phyloP scores from a whole-genome alignment of 2,888 invertebrate genomes.

The Exephanes ischioxanthus region DNA sequence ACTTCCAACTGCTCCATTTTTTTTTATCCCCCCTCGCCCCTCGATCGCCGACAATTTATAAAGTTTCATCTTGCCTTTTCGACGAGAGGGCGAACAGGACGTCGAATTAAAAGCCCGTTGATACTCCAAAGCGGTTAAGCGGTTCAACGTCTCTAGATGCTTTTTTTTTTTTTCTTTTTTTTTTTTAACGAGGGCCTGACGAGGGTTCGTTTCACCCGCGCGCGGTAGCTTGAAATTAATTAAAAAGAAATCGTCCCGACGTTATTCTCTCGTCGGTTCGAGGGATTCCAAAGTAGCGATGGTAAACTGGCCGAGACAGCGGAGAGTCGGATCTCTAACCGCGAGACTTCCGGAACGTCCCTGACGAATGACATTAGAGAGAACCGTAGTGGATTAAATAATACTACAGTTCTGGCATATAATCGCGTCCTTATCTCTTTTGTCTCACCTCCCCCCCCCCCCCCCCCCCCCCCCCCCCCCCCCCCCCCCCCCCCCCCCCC shows the following conservation, averaged over 20 bases:
- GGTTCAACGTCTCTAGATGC: not conserved
- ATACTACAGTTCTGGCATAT: constrained; percentile 52
- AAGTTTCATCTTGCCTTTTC: constrained; percentile 38
- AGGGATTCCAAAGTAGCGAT: not conserved
- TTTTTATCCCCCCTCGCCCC: not conserved
- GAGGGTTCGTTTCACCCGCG: constrained; percentile 1
- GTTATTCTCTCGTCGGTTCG: not conserved
- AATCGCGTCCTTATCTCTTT: constrained; percentile 40
- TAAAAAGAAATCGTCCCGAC: constrained; percentile 43
- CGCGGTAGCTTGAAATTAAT: constrained; percentile 56
- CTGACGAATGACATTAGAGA: constrained; percentile 36
- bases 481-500: not conserved
- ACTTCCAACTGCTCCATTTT: constrained; percentile 15
- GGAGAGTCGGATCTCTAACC: not conserved
- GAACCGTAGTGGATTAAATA: constrained; percentile 46
- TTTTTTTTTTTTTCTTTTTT: not conserved
- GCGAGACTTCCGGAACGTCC: not conserved
- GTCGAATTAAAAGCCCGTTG: constrained; percentile 65
- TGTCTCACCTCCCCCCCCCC: too few species aligned
- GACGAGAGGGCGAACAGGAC: constrained; percentile 30
- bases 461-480: not conserved
- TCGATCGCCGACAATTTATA: constrained; percentile 52
- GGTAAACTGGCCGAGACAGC: constrained; percentile 10
- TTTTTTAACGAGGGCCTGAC: constrained; percentile 40
- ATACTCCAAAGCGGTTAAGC: constrained; percentile 39